A percentile compares a stretch with the other conserved stretches of the same genome.
Evolutionary conservation across 2,888 invertebrate species (phyloP).

Genomic region (Drosophila mercatorum): DNA sequence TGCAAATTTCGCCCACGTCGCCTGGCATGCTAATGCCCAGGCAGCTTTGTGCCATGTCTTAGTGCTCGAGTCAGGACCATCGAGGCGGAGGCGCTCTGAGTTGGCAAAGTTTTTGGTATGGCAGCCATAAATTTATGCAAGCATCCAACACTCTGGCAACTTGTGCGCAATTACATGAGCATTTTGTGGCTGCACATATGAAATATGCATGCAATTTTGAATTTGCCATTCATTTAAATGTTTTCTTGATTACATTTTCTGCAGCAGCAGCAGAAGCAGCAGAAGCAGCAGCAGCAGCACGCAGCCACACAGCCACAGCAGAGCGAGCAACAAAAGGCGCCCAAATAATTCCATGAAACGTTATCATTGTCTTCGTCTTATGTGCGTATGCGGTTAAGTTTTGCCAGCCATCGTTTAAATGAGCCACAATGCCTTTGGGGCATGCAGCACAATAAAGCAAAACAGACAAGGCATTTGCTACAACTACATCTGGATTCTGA

Average conservation of each 20-base stretch:
- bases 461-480: slow-evolving; percentile 21
- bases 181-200: slow-evolving; percentile 77
- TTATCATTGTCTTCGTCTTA: slow-evolving; percentile 65
- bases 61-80: background rate
- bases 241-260: slow-evolving; percentile 75
- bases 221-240: slow-evolving; percentile 78
- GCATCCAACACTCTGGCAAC: slow-evolving; percentile 42
- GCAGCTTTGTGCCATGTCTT: slow-evolving; percentile 34
- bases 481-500: background rate
- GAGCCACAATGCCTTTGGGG: slow-evolving; percentile 65
- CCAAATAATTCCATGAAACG: slow-evolving; percentile 64
- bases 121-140: slow-evolving; percentile 68
- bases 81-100: background rate
- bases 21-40: slow-evolving; percentile 54
- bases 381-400: slow-evolving; percentile 56
- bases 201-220: slow-evolving; percentile 78
- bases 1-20: slow-evolving; percentile 63
- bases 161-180: slow-evolving; percentile 72
- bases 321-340: slow-evolving; percentile 38
- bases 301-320: slow-evolving; percentile 15
- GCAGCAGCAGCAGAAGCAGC: slow-evolving; percentile 18
- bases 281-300: slow-evolving; percentile 7
- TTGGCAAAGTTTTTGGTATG: slow-evolving; percentile 50
- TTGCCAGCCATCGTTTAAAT: slow-evolving; percentile 61
- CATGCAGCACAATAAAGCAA: slow-evolving; percentile 38